Evolutionary conservation across 2,797 vertebrate genomes (phyloP), one percentile per base, ranked within the genome.

Genomic region (Microcaecilia unicolor): DNA sequence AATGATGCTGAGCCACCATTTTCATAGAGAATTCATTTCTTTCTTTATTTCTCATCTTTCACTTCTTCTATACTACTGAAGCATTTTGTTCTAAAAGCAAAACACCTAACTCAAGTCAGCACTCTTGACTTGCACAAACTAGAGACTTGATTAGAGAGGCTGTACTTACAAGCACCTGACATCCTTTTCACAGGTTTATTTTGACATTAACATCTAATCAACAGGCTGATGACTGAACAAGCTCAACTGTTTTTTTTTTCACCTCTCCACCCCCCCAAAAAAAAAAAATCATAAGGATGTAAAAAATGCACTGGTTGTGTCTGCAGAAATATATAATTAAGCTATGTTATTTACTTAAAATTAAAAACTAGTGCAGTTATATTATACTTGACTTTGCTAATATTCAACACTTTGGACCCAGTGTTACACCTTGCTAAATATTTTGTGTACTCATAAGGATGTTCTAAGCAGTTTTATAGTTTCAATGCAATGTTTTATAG

Each of bases 401-500:
- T 63, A 69, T 67, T 60, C 58, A 78, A 72, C 63, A 72, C 69
- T 63, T 9, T 30, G 57, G 39, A 44, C 48, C 55, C 67, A 61
- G 66, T 69, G 72, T 47, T 55, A 30, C 53, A 73, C 44, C 37
- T 17, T 39, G 69, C 52, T 74, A 70, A 70, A 61, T 48, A 53
- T 33, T 37, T 63, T 65, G 60, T 50, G 55, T 67, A 45, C 72
- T 74, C 74, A 64, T 42, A 64, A 80, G 78, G 76, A 34, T 56
- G 44, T 52, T 72, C 51, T 61, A 74, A 75, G 72, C 60, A 66
- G 61, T 70, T 78, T 72, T 72, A 71, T 71, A 67, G 58, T 30
- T 75, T 80, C 79, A 80, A 79, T 74, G 64, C 76, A n/a, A n/a
- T n/a, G 61, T 70, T 78, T 72, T 72, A 71, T 71, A 67, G 58